A percentile compares a stretch with the other conserved stretches of the same genome.
Evolutionary conservation across 2,888 invertebrate genomes (phyloP).

Genomic region (Chalcosyrphus nemorum): DNA sequence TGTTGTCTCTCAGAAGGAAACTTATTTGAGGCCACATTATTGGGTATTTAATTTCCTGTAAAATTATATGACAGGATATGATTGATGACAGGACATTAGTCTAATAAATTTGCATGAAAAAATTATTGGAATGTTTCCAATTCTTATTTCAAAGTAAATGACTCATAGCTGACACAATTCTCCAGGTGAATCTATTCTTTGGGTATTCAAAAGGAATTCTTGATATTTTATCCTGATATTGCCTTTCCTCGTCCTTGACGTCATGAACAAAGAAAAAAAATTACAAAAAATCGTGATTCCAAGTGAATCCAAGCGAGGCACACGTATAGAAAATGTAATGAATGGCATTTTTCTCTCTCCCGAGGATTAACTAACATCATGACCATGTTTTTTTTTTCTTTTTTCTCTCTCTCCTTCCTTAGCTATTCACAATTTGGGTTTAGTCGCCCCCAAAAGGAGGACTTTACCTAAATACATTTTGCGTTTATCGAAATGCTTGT

Average conservation of each 20-base stretch:
- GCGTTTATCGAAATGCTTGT: slow-evolving; percentile 1
- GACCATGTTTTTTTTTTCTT: not conserved
- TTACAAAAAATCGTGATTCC: no score
- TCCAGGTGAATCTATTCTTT: no score
- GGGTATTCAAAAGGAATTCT: not conserved
- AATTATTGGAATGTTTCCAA: no score
- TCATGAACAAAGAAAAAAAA: not conserved
- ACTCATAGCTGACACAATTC: no score
- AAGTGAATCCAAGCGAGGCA: not conserved
- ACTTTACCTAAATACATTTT: not conserved
- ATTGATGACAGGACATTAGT: not conserved
- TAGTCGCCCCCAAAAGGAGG: not conserved
- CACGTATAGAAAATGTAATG: not conserved
- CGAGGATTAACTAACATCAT: slow-evolving; percentile 1
- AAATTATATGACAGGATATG: not conserved
- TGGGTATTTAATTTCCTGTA: not conserved
- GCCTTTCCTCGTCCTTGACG: not conserved
- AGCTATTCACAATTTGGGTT: not conserved
- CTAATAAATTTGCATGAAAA: not conserved
- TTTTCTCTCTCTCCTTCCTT: no score
- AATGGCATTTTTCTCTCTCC: not conserved
- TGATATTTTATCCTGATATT: not conserved
- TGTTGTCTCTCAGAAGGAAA: not conserved
- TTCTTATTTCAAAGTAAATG: no score
- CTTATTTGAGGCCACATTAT: not conserved